Base-by-base conservation (phyloP, 2,888 invertebrate genomes). In the Taphrorychus bicolor region DNA sequence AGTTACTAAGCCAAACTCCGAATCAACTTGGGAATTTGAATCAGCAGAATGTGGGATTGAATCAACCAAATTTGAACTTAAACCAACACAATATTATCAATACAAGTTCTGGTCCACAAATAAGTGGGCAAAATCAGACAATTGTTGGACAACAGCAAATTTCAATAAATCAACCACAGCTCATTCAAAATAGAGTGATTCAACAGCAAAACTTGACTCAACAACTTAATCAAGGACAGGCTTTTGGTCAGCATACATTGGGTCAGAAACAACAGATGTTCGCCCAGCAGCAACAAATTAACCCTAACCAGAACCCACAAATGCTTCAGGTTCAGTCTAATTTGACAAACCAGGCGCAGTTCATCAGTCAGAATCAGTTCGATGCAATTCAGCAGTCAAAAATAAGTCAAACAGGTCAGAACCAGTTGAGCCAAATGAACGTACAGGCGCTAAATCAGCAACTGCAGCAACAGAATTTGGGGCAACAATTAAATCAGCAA, bases 241-340 rank as follows among this genome's bases (percentile, higher is more conserved):
- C 68, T 24, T 57, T 57, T 18, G 23, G 41, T 54, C 74, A 73
- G 51, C 73, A 73, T 65, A 14, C 72, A 1, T 57, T 70, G 18
- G 61, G 65, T n/a, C 72, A 74, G 48, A 72, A 73, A 11, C 77
- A 77, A 19, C 41, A 57, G 21, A 77, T 71, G 23, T 56, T 70
- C 42, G 45, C 61, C 32, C 74, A 74, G 17, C 58, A 57, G 53
- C 76, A 72, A 54, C 70, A 73, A 42, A 67, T 72, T 14, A 70
- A 71, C 53, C 65, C 72, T 9, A 71, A 70, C n/a, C 75, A 75
- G 58, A 84, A 84, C 19, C 83, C 83, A 40, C 83, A 83, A n/a
- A 82, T 85, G 17, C 84, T 85, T 73, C 85, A 85, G 76, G 84
- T 84, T 21, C 85, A 85, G 66, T 84, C 84, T 0, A 85, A 85